A percentile compares a stretch with the other conserved stretches of the same genome.
Conservation (phyloP, 2,888 invertebrate species). For the Clivina fossor region DNA sequence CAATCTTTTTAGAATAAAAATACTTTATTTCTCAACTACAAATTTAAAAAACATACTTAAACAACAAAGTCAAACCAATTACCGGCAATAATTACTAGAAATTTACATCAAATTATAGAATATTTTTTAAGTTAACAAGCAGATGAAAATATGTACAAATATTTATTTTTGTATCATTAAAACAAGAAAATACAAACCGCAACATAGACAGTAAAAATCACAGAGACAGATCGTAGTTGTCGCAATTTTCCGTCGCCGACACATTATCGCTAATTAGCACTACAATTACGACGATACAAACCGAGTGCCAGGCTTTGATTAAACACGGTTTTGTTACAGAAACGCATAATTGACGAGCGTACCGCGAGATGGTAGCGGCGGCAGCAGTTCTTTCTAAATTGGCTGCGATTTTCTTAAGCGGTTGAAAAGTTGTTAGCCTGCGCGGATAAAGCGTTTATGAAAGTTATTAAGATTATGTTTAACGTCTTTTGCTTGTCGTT, state of each 20-base stretch:
- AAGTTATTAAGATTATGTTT: conserved; percentile 36
- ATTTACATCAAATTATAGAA: conserved; percentile 18
- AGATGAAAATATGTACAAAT: conserved; percentile 3
- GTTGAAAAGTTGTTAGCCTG: conserved; percentile 55
- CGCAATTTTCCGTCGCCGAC: conserved; percentile 5
- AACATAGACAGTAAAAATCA: conserved; percentile 7
- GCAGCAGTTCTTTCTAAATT: conserved; percentile 53
- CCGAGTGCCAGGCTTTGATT: conserved; percentile 26
- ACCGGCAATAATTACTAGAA: conserved; percentile 5
- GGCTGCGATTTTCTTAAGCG: conserved; percentile 55
- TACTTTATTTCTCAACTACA: no score
- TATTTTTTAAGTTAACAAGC: no score
- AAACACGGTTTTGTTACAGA: conserved; percentile 24
- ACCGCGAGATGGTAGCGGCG: conserved; percentile 45
- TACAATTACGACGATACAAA: conserved; percentile 42
- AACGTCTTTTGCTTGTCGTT: conserved; percentile 16
- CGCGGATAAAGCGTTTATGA: conserved; percentile 52
- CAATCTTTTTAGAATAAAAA: no score
- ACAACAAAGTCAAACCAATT: no score
- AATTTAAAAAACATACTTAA: no score
- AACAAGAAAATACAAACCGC: neutral
- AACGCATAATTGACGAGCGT: conserved; percentile 43
- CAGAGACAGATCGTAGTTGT: conserved; percentile 1
- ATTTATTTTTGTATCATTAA: neutral
- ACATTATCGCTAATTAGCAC: conserved; percentile 32